These are phyloP conservation scores for Spisula subtruncata DNA, from an alignment of 2,888 invertebrate species.

Conservation along the genomic window DNA sequence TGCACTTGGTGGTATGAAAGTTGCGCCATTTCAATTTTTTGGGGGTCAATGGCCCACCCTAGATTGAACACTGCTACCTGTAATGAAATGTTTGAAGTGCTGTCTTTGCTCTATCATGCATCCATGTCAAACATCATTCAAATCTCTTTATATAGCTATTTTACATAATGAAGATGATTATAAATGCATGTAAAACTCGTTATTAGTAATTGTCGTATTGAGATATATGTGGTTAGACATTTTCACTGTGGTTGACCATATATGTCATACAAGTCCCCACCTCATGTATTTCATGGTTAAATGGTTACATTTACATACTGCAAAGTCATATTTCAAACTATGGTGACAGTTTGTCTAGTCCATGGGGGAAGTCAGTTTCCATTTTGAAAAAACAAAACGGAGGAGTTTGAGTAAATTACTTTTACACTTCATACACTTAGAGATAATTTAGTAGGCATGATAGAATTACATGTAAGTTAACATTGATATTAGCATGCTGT, in stretches of 20 bases:
- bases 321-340: not conserved
- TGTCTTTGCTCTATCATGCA: too few species aligned
- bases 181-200: not conserved
- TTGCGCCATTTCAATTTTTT: too few species aligned
- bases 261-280: not conserved
- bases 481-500: too few species aligned
- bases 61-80: too few species aligned
- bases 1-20: too few species aligned
- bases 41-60: too few species aligned
- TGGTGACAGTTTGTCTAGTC: constrained; percentile 7
- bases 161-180: not conserved
- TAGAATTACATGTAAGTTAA: too few species aligned
- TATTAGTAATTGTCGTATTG: not conserved
- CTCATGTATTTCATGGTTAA: not conserved
- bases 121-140: not conserved
- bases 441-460: too few species aligned
- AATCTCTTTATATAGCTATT: not conserved
- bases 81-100: too few species aligned
- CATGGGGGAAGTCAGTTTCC: not conserved
- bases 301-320: constrained; percentile 20
- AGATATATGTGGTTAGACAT: constrained; percentile 10
- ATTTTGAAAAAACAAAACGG: not conserved
- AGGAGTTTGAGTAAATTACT: not conserved
- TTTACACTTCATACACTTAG: not conserved
- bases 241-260: constrained; percentile 17